Percentiles rank a stretch among this genome's conserved stretches.
These are phyloP conservation scores for Martes martes DNA, from an alignment of 2,113 vertebrate species.

Conservation along the genomic window DNA sequence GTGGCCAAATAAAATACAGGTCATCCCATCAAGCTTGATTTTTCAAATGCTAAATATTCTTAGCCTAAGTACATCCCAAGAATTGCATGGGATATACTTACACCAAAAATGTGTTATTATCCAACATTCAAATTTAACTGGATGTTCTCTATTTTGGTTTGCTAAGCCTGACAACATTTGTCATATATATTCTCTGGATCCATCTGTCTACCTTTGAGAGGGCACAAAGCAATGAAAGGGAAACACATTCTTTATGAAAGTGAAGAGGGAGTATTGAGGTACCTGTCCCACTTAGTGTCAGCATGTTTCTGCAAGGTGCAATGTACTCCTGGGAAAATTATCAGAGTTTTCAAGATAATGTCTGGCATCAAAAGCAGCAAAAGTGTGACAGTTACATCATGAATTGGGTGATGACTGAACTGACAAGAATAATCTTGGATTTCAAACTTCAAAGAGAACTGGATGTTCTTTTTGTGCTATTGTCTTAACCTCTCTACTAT, in stretches of 20 bases:
- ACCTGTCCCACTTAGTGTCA: neutral
- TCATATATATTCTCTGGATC: neutral
- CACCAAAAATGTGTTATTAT: neutral
- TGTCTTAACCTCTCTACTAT: neutral
- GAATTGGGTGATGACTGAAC: neutral
- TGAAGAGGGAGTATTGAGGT: neutral
- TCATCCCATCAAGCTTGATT: neutral
- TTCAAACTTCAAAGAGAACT: neutral
- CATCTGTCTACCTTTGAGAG: neutral
- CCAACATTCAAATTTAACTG: conserved; percentile 16
- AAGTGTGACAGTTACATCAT: neutral
- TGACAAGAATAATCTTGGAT: neutral
- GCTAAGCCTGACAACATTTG: neutral
- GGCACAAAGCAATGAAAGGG: neutral
- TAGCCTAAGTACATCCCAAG: neutral
- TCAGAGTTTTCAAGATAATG: neutral
- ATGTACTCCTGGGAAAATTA: neutral
- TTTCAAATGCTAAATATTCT: neutral
- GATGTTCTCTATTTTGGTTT: neutral
- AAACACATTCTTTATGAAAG: neutral
- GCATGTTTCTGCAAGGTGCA: neutral
- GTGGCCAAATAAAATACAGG: neutral
- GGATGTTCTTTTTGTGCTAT: neutral
- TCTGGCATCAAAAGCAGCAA: neutral
- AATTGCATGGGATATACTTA: neutral